phyloP scores from a whole-genome alignment of 2,888 invertebrate genomes.

The Linyphia triangularis region DNA sequence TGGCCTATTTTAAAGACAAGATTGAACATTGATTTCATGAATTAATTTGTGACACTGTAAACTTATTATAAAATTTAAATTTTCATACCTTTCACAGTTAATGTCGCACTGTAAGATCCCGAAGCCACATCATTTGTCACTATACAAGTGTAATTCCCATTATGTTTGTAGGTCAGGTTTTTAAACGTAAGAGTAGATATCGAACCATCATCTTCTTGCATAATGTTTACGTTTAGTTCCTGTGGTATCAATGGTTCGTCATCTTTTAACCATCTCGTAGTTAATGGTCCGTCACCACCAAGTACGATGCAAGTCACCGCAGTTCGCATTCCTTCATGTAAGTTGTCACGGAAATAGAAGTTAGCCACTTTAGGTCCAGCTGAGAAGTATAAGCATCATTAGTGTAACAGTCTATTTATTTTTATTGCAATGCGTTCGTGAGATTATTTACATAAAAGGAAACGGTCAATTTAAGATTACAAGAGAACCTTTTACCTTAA shows the following conservation, averaged over 20 bases:
- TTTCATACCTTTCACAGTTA: conserved; percentile 75
- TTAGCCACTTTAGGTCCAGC: conserved; percentile 68
- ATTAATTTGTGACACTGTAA: too few relatives aligned
- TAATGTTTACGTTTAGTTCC: conserved; percentile 59
- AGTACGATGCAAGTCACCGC: conserved; percentile 72
- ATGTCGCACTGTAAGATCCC: conserved; percentile 78
- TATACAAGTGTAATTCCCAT: conserved; percentile 79
- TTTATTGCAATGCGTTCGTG: too few relatives aligned
- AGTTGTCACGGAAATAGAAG: conserved; percentile 66
- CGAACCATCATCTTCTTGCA: conserved; percentile 75
- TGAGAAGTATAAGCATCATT: neutral
- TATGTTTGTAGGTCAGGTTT: conserved; percentile 78
- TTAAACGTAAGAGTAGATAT: conserved; percentile 79
- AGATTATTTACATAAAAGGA: too few relatives aligned
- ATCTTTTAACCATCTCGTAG: conserved; percentile 80
- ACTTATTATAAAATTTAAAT: too few relatives aligned
- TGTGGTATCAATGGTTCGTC: conserved; percentile 78
- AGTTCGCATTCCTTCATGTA: conserved; percentile 74
- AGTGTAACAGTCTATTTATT: too few relatives aligned
- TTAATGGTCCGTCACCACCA: conserved; percentile 78
- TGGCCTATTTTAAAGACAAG: too few relatives aligned
- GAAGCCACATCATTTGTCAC: conserved; percentile 78
- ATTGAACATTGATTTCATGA: too few relatives aligned
- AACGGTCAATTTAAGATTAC: too few relatives aligned
- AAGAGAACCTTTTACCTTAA: too few relatives aligned